phyloP scores from a whole-genome alignment of 2,113 vertebrate species.

The Pithys albifrons region DNA sequence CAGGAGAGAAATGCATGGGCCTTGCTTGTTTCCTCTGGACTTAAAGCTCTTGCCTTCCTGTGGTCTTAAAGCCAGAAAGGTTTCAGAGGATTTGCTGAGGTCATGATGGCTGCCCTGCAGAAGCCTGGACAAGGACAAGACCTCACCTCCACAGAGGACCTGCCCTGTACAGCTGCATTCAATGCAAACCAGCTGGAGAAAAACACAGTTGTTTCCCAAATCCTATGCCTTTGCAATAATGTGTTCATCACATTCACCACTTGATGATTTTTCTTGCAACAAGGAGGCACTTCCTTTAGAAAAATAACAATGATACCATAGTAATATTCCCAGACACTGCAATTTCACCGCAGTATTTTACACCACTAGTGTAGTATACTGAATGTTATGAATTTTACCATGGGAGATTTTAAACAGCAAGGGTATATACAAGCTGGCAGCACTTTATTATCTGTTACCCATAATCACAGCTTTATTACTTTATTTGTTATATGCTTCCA shows the following conservation, averaged over 20 bases:
- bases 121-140: background rate
- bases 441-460: constrained; percentile 2
- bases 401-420: constrained; percentile 36
- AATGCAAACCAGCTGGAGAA: rapidly evolving
- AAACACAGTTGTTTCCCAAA: background rate
- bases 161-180: background rate
- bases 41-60: background rate
- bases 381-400: background rate
- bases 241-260: background rate
- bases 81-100: background rate
- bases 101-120: background rate
- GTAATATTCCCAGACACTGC: background rate
- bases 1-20: background rate
- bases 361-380: background rate
- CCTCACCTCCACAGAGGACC: rapidly evolving
- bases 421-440: background rate
- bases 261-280: background rate
- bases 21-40: background rate
- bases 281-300: constrained; percentile 13
- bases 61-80: background rate
- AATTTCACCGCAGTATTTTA: background rate
- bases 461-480: background rate
- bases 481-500: background rate
- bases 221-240: background rate
- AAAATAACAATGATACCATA: background rate